phyloP scores from a whole-genome alignment of 1,140 invertebrate species.

The Idris sp. region DNA sequence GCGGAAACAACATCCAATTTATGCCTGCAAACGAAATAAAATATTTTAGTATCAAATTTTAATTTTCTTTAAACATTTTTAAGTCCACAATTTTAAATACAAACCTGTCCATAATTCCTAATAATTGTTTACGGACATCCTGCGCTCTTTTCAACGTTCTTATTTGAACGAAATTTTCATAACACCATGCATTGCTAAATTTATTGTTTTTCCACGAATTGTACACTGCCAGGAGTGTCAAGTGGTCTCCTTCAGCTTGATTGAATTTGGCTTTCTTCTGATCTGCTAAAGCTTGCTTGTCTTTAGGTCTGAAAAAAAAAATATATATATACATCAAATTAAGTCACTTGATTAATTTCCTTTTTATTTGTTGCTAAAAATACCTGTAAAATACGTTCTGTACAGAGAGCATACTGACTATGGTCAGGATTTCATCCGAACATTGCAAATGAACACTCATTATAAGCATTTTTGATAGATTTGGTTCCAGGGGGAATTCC shows the following conservation, averaged over 20 bases:
- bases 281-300: constrained; percentile 98
- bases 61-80: no score
- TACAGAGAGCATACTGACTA: constrained; percentile 99
- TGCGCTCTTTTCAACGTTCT: constrained; percentile 97
- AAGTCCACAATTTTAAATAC: no score
- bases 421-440: constrained; percentile 98
- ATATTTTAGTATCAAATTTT: no score
- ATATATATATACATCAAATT: no score
- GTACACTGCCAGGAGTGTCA: constrained; percentile 98
- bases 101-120: constrained; percentile 99
- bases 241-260: constrained; percentile 98
- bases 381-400: constrained; percentile 98
- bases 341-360: no score
- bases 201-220: constrained; percentile 99
- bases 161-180: constrained; percentile 99
- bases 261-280: constrained; percentile 99
- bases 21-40: constrained; percentile 83
- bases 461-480: constrained; percentile 99
- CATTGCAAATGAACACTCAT: constrained; percentile 99
- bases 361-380: constrained; percentile 18
- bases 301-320: constrained; percentile 84
- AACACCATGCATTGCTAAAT: constrained; percentile 99
- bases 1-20: constrained; percentile 98
- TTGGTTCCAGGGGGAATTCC: constrained; percentile 98
- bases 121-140: constrained; percentile 98